Conservation (phyloP, 1,140 invertebrate genomes). For the Saccostrea cuccullata region DNA sequence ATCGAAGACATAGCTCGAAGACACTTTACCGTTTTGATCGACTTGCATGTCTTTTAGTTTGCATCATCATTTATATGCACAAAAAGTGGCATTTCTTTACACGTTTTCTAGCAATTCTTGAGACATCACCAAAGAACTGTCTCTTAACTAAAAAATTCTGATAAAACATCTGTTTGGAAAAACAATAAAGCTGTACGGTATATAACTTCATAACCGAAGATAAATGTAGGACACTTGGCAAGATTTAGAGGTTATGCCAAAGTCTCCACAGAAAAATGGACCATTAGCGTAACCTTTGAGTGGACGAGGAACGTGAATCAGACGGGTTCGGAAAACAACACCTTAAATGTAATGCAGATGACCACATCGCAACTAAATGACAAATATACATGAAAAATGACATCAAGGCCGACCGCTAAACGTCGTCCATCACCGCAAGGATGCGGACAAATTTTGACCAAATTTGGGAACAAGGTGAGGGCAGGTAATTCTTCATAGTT, state of each 20-base stretch:
- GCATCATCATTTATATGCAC: neutral
- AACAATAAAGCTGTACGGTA: conserved; percentile 25
- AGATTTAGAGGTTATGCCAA: conserved; percentile 30
- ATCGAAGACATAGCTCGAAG: neutral
- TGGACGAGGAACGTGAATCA: conserved; percentile 14
- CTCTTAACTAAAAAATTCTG: neutral
- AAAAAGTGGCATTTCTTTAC: no score
- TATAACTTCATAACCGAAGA: conserved; percentile 28
- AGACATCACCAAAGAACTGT: neutral
- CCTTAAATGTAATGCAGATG: conserved; percentile 10
- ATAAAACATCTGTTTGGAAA: conserved; percentile 20
- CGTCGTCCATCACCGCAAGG: conserved; percentile 1
- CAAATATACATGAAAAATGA: conserved; percentile 28
- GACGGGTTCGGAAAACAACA: neutral
- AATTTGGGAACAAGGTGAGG: conserved; percentile 32
- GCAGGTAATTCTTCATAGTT: conserved; percentile 8
- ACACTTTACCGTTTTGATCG: neutral
- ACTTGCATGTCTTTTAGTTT: neutral
- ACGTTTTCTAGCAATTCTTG: neutral
- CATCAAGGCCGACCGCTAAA: conserved; percentile 23
- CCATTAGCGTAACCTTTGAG: conserved; percentile 27
- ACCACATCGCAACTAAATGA: conserved; percentile 23
- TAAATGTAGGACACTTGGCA: conserved; percentile 18
- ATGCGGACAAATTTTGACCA: conserved; percentile 33
- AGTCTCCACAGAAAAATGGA: conserved; percentile 22